Evolutionary conservation across 2,113 vertebrate genomes (phyloP).

Genomic region (Indri indri): DNA sequence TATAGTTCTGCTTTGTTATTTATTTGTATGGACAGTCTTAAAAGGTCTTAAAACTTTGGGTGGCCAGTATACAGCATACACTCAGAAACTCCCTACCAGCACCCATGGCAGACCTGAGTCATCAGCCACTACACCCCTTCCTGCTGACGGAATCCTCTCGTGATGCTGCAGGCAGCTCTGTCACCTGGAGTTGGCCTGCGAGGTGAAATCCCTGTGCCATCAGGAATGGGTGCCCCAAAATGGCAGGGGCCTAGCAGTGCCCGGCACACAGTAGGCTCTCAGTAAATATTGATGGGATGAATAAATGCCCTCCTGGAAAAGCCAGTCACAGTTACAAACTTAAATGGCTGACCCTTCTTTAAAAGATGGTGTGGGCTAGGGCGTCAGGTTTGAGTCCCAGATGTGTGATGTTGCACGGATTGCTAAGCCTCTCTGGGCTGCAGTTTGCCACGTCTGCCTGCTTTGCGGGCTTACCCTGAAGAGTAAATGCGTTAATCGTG

Average conservation of each 20-base stretch:
- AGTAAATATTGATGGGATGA: not conserved
- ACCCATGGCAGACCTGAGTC: not conserved
- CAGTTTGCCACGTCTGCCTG: not conserved
- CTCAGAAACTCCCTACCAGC: not conserved
- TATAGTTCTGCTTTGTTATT: not conserved
- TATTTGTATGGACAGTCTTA: not conserved
- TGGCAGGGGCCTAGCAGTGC: not conserved
- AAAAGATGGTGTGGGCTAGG: not conserved
- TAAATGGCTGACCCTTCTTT: not conserved
- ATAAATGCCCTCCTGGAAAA: not conserved
- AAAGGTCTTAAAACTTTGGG: not conserved
- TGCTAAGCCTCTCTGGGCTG: not conserved
- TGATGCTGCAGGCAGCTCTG: not conserved
- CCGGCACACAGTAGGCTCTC: not conserved
- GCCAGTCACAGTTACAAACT: not conserved
- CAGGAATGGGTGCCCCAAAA: not conserved
- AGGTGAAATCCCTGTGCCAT: not conserved
- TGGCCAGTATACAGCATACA: not conserved
- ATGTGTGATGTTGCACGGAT: not conserved
- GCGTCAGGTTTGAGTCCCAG: not conserved
- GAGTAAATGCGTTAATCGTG: not conserved
- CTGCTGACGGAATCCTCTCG: not conserved
- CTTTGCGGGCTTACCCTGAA: not conserved
- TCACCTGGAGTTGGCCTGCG: not conserved
- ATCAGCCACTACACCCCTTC: not conserved